Conservation (phyloP, 2,888 invertebrate genomes). For the Drosophila leonis region DNA sequence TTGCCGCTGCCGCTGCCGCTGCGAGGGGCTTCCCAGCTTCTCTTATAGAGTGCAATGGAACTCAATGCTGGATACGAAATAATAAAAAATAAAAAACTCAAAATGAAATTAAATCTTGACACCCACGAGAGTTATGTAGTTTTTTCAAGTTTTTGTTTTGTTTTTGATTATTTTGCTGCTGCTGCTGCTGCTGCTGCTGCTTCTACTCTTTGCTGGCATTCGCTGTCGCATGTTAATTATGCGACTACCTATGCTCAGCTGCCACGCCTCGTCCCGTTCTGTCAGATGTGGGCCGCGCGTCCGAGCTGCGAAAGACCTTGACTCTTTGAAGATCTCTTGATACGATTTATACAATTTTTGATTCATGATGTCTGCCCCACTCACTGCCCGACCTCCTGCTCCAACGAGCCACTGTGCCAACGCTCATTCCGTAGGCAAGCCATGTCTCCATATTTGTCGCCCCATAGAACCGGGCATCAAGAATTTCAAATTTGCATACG, state of each 20-base stretch:
- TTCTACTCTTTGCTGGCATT: conserved; percentile 46
- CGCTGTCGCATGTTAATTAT: conserved; percentile 78
- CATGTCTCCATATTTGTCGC: conserved; percentile 72
- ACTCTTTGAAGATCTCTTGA: conserved; percentile 73
- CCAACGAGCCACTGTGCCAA: neutral
- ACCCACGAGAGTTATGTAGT: conserved; percentile 58
- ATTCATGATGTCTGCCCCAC: conserved; percentile 64
- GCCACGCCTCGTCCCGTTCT: conserved; percentile 21
- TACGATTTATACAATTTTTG: conserved; percentile 77
- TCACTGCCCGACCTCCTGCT: neutral
- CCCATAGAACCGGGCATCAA: conserved; percentile 35
- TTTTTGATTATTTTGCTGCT: conserved; percentile 34
- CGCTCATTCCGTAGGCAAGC: conserved; percentile 71
- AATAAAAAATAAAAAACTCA: conserved; percentile 32
- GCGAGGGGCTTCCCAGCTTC: conserved; percentile 7
- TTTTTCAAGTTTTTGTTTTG: conserved; percentile 23
- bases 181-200: conserved; percentile 20
- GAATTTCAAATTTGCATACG: conserved; percentile 75
- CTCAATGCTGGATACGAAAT: conserved; percentile 13
- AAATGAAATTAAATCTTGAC: conserved; percentile 60
- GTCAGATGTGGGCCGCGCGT: conserved; percentile 54
- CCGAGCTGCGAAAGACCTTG: conserved; percentile 67
- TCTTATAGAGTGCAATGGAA: conserved; percentile 51
- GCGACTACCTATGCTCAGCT: conserved; percentile 43
- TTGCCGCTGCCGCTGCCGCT: neutral